Percentiles rank a stretch among this genome's conserved stretches.
phyloP scores from a whole-genome alignment of 2,113 vertebrate species.

The Ibidorhyncha struthersii region DNA sequence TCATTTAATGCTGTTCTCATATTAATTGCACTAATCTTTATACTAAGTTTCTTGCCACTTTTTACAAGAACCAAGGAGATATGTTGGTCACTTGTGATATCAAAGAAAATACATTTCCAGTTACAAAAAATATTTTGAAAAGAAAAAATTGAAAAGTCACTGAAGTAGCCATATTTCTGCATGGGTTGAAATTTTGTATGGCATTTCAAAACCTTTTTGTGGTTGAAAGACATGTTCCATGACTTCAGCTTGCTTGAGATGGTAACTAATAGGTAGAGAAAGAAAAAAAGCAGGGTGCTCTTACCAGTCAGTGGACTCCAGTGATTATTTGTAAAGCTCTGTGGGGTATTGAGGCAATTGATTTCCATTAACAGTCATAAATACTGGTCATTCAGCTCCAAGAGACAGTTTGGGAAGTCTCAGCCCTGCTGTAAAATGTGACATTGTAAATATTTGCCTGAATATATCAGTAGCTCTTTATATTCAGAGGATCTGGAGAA shows the following conservation, averaged over 20 bases:
- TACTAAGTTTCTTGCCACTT: neutral
- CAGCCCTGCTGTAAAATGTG: neutral
- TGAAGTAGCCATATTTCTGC: neutral
- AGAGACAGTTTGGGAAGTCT: neutral
- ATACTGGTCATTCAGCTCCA: neutral
- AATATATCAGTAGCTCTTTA: conserved; percentile 3
- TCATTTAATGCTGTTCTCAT: neutral
- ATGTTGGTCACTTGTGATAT: neutral
- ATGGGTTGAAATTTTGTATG: neutral
- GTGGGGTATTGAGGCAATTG: neutral
- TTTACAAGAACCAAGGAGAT: neutral
- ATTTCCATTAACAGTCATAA: neutral
- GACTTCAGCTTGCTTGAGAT: neutral
- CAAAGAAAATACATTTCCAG: neutral
- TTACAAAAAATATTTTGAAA: neutral
- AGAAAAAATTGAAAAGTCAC: neutral
- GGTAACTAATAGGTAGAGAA: neutral
- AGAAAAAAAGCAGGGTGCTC: neutral
- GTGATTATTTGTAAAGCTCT: neutral
- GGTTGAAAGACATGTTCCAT: neutral
- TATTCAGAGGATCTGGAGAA: conserved; percentile 14
- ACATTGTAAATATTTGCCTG: conserved; percentile 22
- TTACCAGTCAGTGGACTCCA: neutral
- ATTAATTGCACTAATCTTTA: neutral
- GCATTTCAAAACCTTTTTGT: neutral